Percentiles rank a stretch among this genome's conserved stretches.
These are phyloP conservation scores for Tenthredo mesomela DNA, from an alignment of 2,888 invertebrate genomes.

Conservation along the genomic window DNA sequence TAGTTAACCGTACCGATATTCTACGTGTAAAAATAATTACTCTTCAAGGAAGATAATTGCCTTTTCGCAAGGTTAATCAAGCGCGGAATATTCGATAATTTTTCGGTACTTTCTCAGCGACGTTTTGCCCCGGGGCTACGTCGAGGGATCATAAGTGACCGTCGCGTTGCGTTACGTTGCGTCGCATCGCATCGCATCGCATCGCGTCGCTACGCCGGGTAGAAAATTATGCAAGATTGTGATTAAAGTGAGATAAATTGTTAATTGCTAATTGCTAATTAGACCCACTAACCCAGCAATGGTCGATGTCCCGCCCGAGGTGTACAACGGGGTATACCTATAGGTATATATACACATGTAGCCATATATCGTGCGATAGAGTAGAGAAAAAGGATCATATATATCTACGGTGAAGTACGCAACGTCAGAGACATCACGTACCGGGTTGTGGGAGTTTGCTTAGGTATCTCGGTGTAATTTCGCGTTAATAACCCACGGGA, in stretches of 20 bases:
- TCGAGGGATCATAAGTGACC: not conserved
- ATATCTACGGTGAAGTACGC: not conserved
- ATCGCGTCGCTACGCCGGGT: not conserved
- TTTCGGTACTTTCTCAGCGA: constrained; percentile 49
- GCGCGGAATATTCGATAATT: constrained; percentile 64
- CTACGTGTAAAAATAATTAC: constrained; percentile 51
- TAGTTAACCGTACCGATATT: not conserved
- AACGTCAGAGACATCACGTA: constrained; percentile 41
- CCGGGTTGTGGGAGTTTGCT: constrained; percentile 45
- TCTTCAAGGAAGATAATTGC: constrained; percentile 53
- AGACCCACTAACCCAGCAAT: constrained; percentile 70
- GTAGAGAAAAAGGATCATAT: not conserved
- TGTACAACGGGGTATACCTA: not conserved
- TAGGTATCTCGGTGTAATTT: constrained; percentile 48
- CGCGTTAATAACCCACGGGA: constrained; percentile 49
- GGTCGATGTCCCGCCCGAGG: constrained; percentile 55
- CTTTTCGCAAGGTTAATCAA: constrained; percentile 59
- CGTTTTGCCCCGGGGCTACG: not conserved
- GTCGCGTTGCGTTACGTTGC: not conserved
- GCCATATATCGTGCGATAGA: not conserved
- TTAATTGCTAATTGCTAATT: constrained; percentile 76
- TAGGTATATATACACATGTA: not conserved
- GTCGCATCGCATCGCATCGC: not conserved
- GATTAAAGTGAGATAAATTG: constrained; percentile 69
- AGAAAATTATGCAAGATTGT: constrained; percentile 62